phyloP scores from a whole-genome alignment of 2,113 vertebrate genomes.

The Entomyzon cyanotis region DNA sequence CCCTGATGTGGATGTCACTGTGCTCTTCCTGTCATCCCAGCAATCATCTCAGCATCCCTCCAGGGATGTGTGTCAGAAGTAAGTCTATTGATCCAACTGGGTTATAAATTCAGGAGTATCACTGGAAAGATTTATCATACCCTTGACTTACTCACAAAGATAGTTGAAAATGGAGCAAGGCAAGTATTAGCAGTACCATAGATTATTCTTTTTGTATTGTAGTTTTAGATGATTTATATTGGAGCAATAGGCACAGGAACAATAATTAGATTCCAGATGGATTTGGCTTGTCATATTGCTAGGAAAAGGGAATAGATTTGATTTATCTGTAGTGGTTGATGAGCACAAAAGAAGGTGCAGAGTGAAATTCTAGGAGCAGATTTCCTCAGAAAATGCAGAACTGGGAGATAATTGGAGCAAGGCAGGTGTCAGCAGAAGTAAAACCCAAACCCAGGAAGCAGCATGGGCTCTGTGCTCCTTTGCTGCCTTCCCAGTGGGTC shows the following conservation, averaged over 20 bases:
- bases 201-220: not conserved
- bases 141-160: not conserved
- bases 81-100: not conserved
- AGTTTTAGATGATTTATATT: not conserved
- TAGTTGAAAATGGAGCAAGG: not conserved
- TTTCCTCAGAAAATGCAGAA: not conserved
- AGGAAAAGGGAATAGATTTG: not conserved
- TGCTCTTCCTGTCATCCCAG: not conserved
- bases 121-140: not conserved
- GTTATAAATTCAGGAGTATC: not conserved
- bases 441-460: not conserved
- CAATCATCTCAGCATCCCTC: not conserved
- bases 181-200: not conserved
- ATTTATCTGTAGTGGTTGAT: not conserved
- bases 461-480: not conserved
- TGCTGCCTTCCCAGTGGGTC: not conserved
- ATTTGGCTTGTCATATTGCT: not conserved
- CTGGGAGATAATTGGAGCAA: not conserved
- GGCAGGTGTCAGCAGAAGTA: not conserved
- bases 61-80: not conserved
- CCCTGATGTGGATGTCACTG: rapidly evolving
- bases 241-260: not conserved
- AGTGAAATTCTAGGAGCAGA: not conserved
- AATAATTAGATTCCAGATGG: not conserved
- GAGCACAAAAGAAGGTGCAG: not conserved